Percentiles rank a stretch among this genome's conserved stretches.
Evolutionary conservation across 2,888 invertebrate genomes (phyloP).

Genomic region (Cryptosula pallasiana): DNA sequence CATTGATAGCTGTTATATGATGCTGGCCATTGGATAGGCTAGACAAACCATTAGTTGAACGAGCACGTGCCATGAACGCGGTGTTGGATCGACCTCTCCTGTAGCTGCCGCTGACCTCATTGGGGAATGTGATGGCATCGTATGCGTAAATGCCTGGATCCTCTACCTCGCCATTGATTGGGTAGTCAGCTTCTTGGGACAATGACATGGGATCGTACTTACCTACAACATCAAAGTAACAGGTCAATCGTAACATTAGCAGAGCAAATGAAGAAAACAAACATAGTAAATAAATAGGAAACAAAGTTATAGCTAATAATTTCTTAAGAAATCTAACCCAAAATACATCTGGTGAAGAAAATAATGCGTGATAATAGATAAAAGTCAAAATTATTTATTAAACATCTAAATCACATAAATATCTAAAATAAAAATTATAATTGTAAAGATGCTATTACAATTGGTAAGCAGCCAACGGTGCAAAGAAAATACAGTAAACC

Average conservation of each 20-base stretch:
- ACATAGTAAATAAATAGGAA: too few species aligned
- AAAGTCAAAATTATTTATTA: background rate
- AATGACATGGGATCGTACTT: constrained; percentile 1
- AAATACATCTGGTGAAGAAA: background rate
- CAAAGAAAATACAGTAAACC: too few species aligned
- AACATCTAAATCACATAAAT: background rate
- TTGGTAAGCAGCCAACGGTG: too few species aligned
- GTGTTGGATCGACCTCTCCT: constrained; percentile 13
- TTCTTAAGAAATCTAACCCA: too few species aligned
- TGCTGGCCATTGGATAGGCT: background rate
- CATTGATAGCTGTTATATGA: background rate
- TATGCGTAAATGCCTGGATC: constrained; percentile 2
- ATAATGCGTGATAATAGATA: background rate
- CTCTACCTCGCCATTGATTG: background rate
- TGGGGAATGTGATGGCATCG: constrained; percentile 13
- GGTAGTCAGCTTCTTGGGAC: constrained; percentile 1
- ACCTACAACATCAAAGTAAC: background rate
- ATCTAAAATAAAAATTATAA: background rate
- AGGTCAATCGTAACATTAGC: too few species aligned
- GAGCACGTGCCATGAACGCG: background rate
- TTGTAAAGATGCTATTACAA: too few species aligned
- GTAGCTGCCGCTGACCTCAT: background rate
- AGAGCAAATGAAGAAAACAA: too few species aligned
- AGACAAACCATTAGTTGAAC: background rate
- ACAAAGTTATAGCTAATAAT: too few species aligned